Percentiles rank a stretch among this genome's conserved stretches.
Evolutionary conservation across 2,888 invertebrate genomes (phyloP).

Genomic region (Meghimatium bilineatum): DNA sequence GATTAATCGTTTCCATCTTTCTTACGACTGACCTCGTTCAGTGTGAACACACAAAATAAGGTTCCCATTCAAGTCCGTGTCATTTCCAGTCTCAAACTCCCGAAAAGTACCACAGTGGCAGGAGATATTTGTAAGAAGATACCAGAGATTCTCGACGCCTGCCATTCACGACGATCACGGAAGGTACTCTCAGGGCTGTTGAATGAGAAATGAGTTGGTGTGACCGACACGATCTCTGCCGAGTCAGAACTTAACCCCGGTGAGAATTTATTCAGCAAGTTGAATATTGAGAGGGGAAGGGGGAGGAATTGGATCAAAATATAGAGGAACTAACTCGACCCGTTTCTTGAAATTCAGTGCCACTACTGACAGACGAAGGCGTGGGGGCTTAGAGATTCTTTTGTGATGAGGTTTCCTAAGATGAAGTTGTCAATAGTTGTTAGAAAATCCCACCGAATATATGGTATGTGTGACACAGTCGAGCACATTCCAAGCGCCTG

Average conservation of each 20-base stretch:
- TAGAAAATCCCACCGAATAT: too few species aligned
- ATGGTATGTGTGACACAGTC: too few species aligned
- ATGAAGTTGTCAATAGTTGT: too few species aligned
- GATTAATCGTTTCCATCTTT: background rate
- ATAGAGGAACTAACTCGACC: too few species aligned
- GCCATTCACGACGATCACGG: constrained; percentile 5
- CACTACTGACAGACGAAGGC: too few species aligned
- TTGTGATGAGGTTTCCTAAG: too few species aligned
- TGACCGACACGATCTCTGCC: background rate
- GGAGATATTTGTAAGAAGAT: background rate
- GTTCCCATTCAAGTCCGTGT: background rate
- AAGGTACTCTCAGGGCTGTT: background rate
- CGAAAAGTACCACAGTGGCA: background rate
- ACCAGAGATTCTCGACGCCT: background rate
- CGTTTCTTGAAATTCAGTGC: too few species aligned
- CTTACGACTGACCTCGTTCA: background rate
- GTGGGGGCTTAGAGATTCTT: too few species aligned
- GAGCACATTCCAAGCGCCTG: too few species aligned
- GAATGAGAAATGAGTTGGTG: background rate
- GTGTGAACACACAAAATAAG: background rate
- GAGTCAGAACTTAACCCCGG: background rate
- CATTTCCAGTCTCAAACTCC: background rate
- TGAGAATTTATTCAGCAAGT: background rate
- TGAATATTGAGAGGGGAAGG: background rate
- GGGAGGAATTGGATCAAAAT: background rate